Evolutionary conservation across 2,113 vertebrate genomes (phyloP), one percentile per base, ranked within the genome.

Genomic region (Sminthopsis crassicaudata): DNA sequence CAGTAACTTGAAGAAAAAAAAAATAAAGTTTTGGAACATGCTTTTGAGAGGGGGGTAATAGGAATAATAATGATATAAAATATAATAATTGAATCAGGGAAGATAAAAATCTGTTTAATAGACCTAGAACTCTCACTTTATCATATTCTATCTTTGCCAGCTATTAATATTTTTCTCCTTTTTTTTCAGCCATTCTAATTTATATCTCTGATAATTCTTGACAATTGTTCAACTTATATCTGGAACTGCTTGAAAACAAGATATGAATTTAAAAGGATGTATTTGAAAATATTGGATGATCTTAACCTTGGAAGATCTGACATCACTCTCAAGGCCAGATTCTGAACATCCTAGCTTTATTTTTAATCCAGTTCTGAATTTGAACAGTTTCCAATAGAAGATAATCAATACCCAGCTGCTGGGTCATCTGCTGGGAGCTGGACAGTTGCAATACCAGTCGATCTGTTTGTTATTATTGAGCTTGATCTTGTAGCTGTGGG

Each of bases 201-300:
- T 55, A 57, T 7, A 67, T 54, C 95, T 89, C 88, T 0, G 9
- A 67, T 12, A 93, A 84, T 42, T 23, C 55, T 90, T 95, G 89
- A 94, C 94, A 90, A 50, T 53, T 9, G 46, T 42, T 46, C 57
- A 93, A 46, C 50, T 46, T 91, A 55, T 96, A 46, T 93, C n/a
- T 93, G 46, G 96, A 91, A 50, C 67, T 93, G 46, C 90, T 89
- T 96, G 90, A 57, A 94, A 97, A 93, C 76, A 91, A 93, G 91
- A n/a, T 93, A n/a, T 88, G 91, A 84, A 91, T 97, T 95, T 95
- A 51, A 96, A 93, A 93, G 88, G 12, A 26, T 91, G 55, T 90
- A n/a, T 52, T 27, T 92, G 88, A 93, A 57, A 50, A 94, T 46
- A 46, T 23, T 25, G 93, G 23, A 55, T 46, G 76, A 46, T 94